Evolutionary conservation across 2,888 invertebrate species (phyloP), one percentile per base, ranked within the genome.

Genomic region (Aphrophora alni): DNA sequence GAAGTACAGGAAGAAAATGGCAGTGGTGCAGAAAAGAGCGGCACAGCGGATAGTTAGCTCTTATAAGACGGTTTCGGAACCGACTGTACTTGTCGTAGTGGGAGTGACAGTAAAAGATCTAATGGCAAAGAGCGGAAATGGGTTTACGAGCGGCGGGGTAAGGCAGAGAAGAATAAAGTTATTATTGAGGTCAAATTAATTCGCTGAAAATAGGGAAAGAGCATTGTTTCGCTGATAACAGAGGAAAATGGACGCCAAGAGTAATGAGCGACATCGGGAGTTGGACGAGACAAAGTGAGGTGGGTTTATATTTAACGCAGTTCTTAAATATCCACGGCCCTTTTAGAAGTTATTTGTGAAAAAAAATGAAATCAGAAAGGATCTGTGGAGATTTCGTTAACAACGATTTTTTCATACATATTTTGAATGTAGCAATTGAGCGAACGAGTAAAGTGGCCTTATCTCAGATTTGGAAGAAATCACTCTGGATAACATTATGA

Each of bases 21-120:
- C 82, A 0, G 25, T 51, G 38, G 78, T 79, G 14, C 84, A 85
- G 38, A 44, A 85, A 33, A 82, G 83, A 38, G 72, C 81, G 27
- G 84, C 85, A 0, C 78, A 85, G 10, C 72, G 85, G 26, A 80
- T 84, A 24, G 80, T 83, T 8, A 81, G 82, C 38, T 81, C 84
- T 1, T 85, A 85, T 51, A 80, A 83, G 7, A 85, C 85, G 0
- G 84, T 86, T 2, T 86, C 85, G 14, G 83, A 83, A 24, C 77
- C 82, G 3, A 84, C 85, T 5, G 77, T 80, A 1, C 59, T 84
- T 7, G 82, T 84, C 4, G 59, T 85, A 0, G 84, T 83, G 0
- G 80, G 78, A 38, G 82, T 82, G 76, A 88, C 87, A 87, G 85
- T 85, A 2, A 84, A 85, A 4, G 83, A 85, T 17, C 81, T 85